Base-by-base conservation (phyloP, 1,140 invertebrate species). In the Brachionus koreanus region DNA sequence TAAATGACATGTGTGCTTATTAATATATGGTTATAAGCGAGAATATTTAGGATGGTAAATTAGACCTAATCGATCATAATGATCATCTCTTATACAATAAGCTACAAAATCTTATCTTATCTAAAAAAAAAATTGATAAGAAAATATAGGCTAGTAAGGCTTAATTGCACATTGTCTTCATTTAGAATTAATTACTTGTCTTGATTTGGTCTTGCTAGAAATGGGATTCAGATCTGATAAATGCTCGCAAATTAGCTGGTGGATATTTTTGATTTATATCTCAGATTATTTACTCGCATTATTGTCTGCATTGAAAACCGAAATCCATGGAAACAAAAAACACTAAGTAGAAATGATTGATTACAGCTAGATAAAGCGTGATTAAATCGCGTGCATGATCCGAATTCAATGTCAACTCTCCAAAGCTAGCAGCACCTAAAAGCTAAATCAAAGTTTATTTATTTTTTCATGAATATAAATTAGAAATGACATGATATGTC, bases 201-300 rank as follows among this genome's bases (percentile, higher is more conserved):
- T 65, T 65, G 63, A 65, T 57, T 57, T 57, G 16, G 37, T 16
- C 29, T 37, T 39, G 6, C 37, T 7, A 69, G 37, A 10, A 39
- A 9, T 63, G 37, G 33, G n/a, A 23, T 39, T 25, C 39, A 46
- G 69, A 74, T 74, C 42, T 46, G 42, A 74, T 74, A 43, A 74
- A 74, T 25, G 25, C 12, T 74, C 2, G 9, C 10, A 46, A 46
- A 25, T 74, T 74, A 33, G 69, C 69, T 46, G 12, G 19, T 49
- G 69, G 69, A 74, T 46, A 74, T 74, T 46, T 74, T 74, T 74
- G 69, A 74, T 74, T 74, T 74, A 74, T 74, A 74, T 74, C 42
- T 29, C 12, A 74, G 39, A 46, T 74, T 74, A 43, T 43, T 69
- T 39, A 5, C 33, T 69, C 37, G 23, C 33, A 65, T 29, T 29